Base-by-base conservation (phyloP, 2,888 invertebrate species). In the Terebella lapidaria region DNA sequence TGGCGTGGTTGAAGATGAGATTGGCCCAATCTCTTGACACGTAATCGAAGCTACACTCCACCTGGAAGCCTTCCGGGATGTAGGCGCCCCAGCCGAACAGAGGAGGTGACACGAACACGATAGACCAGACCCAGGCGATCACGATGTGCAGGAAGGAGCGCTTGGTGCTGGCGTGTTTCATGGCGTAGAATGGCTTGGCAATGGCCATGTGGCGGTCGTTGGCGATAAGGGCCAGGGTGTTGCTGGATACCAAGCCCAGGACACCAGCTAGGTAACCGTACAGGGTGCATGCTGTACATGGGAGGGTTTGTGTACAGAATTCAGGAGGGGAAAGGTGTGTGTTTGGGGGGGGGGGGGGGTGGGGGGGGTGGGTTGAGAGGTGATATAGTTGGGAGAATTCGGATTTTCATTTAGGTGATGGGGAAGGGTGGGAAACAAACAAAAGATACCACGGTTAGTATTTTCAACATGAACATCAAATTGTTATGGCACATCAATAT, bases 121-220 rank as follows among this genome's bases (percentile, higher is more conserved):
- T 5, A 5, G 90, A 85, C 83, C 90, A 89, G 0, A 82, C 54
- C 92, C 93, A 94, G 66, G 92, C 88, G 46, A 86, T 84, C 2
- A 90, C 80, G 68, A 94, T 90, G 73, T 90, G 86, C 53, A 90
- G 79, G 65, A 74, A 71, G 46, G 91, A 90, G 66, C 88, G 87
- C 71, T 88, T 90, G 74, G 87, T 89, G 56, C 89, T 89, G 85
- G 93, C 85, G 26, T 91, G 91, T 49, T 69, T 70, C 72, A 89
- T 87, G n/a, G 89, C 93, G 57, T 91, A 87, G 71, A 94, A 85
- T 71, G 92, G 92, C 81, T 91, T 92, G 45, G 94, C 93, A 76
- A 94, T 94, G 60, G 94, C 94, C 79, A 92, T 91, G 85, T 94
- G 94, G 70, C 94, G 86, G 80, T 94, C 94, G 74, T 92, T 86